phyloP scores from a whole-genome alignment of 2,888 invertebrate species.

The Heliconius hortense region DNA sequence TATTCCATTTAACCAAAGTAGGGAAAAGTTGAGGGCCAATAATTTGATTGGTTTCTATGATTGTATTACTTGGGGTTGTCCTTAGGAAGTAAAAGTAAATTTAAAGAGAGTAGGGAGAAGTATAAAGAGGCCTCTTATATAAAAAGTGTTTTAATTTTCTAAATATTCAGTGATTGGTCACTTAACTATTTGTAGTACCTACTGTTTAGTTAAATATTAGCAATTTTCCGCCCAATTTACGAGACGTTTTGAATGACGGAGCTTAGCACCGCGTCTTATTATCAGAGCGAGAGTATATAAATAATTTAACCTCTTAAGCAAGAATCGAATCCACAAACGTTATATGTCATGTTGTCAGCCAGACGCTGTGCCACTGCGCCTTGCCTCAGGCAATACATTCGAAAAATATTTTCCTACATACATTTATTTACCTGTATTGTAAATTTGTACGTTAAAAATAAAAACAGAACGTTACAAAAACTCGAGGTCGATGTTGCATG shows the following conservation, averaged over 20 bases:
- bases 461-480: conserved; percentile 10
- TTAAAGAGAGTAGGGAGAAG: neutral
- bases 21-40: conserved; percentile 1
- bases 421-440: neutral
- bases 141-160: neutral
- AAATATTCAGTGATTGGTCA: too few species aligned
- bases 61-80: conserved; percentile 3
- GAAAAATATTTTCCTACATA: neutral
- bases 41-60: conserved; percentile 14
- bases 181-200: too few species aligned
- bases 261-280: neutral
- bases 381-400: neutral
- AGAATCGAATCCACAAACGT: neutral
- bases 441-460: conserved; percentile 1
- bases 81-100: neutral
- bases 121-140: neutral
- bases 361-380: neutral
- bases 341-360: too few species aligned
- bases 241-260: neutral
- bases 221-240: neutral
- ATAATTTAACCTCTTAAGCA: neutral
- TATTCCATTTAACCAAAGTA: conserved; percentile 8
- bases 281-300: neutral
- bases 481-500: conserved; percentile 19
- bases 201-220: too few species aligned